Base-by-base conservation (phyloP, 2,888 invertebrate species). In the Patella caerulea region DNA sequence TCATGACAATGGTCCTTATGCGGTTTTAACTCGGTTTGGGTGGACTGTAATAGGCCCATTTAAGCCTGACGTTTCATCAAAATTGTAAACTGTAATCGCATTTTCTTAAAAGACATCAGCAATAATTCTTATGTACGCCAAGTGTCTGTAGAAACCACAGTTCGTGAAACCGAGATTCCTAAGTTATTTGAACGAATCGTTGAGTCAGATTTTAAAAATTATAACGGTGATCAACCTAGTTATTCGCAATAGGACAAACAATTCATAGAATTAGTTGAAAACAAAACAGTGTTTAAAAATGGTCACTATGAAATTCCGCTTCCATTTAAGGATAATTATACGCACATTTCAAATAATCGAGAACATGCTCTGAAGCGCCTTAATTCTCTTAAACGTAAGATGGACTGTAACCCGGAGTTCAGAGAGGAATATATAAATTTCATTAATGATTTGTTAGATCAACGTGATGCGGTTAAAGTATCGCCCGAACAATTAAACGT, bases 291-390 rank as follows among this genome's bases (percentile, higher is more conserved):
- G 3, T 19, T 75, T 19, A n/a, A 24, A 15, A 52, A 78, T 34
- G 78, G 78, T 19, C 78, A 78, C 52, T 75, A 78, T 53, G 34
- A 73, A 53, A 76, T 78, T 17, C 55, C 45, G 17, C 65, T 78
- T 4, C 78, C 76, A 5, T 73, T 72, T 52, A 54, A 65, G 29
- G 70, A 76, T 15, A 45, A 69, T 11, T 34, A 70, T 24, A 15
- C 24, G 2, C 15, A 9, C 14, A 55, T 78, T 70, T 69, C 74
- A n/a, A 65, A 70, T 17, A 75, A 75, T 19, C 2, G 19, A 15
- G 52, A 53, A n/a, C 7, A n/a, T n/a, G 72, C 76, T 76, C 1
- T 55, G 2, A 71, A 45, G 7, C 34, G 76, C 1, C 29, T 54
- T 24, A 11, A 71, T 17, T 45, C n/a, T 2, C 53, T 45, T 9